Evolutionary conservation across 2,888 invertebrate species (phyloP).

Genomic region (Archips xylosteana): DNA sequence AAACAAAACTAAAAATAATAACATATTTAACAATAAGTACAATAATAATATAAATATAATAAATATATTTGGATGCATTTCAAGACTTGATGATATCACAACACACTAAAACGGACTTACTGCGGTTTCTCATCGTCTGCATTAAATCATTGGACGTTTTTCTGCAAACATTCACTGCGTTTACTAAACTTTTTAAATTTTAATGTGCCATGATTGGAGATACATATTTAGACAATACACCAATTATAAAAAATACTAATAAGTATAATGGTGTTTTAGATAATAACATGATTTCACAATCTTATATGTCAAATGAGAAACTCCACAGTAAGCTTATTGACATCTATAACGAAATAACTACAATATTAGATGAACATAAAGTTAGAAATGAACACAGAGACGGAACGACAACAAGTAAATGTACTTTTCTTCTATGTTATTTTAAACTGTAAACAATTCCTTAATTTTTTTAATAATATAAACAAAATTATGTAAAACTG

Average conservation of each 20-base stretch:
- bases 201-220: conserved; percentile 81
- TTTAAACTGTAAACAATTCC: not conserved
- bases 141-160: conserved; percentile 83
- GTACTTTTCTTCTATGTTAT: not conserved
- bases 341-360: conserved; percentile 9
- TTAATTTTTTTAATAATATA: not conserved
- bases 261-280: conserved; percentile 1
- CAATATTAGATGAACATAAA: conserved; percentile 32
- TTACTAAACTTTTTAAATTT: conserved; percentile 60
- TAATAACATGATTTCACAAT: conserved; percentile 3
- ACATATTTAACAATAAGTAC: conserved; percentile 18
- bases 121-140: conserved; percentile 78
- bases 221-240: conserved; percentile 54
- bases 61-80: conserved; percentile 64
- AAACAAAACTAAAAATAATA: conserved; percentile 25
- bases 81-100: conserved; percentile 60
- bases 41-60: conserved; percentile 31
- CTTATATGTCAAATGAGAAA: conserved; percentile 4
- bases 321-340: conserved; percentile 14
- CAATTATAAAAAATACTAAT: conserved; percentile 24
- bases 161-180: conserved; percentile 72
- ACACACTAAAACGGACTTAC: conserved; percentile 84
- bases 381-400: conserved; percentile 6
- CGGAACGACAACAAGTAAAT: not conserved
- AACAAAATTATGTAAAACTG: not conserved